Evolutionary conservation across 1,140 invertebrate species (phyloP).

Genomic region (Penaeus japonicus): DNA sequence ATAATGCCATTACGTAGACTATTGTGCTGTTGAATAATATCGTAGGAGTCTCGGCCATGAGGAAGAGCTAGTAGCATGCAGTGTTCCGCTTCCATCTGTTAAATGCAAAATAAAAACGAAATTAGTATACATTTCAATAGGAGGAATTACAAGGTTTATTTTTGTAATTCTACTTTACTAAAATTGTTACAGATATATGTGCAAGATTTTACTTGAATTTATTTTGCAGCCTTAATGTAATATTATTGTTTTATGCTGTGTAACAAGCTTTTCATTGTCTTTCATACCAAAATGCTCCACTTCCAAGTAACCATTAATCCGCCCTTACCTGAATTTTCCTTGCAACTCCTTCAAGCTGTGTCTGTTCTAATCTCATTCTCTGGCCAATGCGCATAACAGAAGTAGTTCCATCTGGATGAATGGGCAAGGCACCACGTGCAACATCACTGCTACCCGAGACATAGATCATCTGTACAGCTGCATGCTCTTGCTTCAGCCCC

Average conservation of each 20-base stretch:
- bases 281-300: background rate
- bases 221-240: background rate
- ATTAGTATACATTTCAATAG: background rate
- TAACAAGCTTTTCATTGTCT: background rate
- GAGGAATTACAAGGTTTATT: background rate
- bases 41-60: slow-evolving; percentile 90
- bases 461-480: slow-evolving; percentile 97
- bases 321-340: slow-evolving; percentile 90
- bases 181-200: slow-evolving; percentile 20
- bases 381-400: slow-evolving; percentile 90
- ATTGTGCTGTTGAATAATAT: slow-evolving; percentile 90
- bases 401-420: slow-evolving; percentile 77
- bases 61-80: slow-evolving; percentile 95
- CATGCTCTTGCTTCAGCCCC: slow-evolving; percentile 94
- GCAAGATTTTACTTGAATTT: background rate
- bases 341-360: slow-evolving; percentile 92
- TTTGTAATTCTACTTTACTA: background rate
- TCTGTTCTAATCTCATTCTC: slow-evolving; percentile 92
- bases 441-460: slow-evolving; percentile 91
- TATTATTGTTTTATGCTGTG: background rate
- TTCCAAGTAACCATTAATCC: background rate
- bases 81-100: slow-evolving; percentile 91
- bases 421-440: slow-evolving; percentile 81
- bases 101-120: slow-evolving; percentile 52
- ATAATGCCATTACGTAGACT: slow-evolving; percentile 93